A percentile compares a stretch with the other conserved stretches of the same genome.
Evolutionary conservation across 2,888 invertebrate genomes (phyloP).

Genomic region (Pachydiplax longipennis): DNA sequence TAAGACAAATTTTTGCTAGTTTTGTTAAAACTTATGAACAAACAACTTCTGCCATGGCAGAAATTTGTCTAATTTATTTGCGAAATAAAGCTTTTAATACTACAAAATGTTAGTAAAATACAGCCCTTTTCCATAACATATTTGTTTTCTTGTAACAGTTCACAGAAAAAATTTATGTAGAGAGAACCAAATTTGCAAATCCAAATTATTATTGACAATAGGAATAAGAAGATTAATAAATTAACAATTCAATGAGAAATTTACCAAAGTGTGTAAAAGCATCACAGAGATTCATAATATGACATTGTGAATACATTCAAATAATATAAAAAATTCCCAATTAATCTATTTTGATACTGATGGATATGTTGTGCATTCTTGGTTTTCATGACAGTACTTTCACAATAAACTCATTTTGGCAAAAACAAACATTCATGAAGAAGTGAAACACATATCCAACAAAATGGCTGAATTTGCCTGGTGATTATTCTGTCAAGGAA

Average conservation of each 20-base stretch:
- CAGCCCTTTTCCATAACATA: background rate
- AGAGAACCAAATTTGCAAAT: background rate
- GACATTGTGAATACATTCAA: background rate
- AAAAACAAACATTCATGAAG: background rate
- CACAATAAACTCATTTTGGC: background rate
- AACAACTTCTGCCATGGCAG: background rate
- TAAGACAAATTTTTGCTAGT: background rate
- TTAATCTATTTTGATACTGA: background rate
- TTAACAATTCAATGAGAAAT: background rate
- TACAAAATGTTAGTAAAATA: background rate
- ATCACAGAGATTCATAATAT: constrained; percentile 10
- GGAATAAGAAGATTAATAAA: background rate
- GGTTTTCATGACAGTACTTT: constrained; percentile 17
- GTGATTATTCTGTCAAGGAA: background rate
- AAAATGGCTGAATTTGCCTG: background rate
- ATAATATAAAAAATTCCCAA: background rate
- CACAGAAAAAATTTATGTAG: background rate
- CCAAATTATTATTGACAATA: background rate
- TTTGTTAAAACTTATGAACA: background rate
- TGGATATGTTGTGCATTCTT: constrained; percentile 34
- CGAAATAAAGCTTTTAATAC: background rate
- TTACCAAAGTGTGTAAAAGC: background rate
- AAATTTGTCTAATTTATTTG: background rate
- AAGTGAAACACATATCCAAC: background rate
- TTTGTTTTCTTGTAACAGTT: background rate